Evolutionary conservation across 2,113 vertebrate genomes (phyloP).

Genomic region (Bujurquina vittata): DNA sequence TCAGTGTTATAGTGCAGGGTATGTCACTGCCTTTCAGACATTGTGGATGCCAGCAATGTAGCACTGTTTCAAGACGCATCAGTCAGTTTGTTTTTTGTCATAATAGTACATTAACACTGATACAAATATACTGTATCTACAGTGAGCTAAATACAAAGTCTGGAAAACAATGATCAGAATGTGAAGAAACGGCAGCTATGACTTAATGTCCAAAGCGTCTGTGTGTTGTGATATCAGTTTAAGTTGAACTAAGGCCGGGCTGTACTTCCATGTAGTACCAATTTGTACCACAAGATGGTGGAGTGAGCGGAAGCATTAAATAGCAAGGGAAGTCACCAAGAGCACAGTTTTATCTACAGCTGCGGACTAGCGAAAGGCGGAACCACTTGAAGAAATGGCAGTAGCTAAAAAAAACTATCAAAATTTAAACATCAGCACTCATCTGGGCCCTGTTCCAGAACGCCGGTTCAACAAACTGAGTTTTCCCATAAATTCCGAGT

Average conservation of each 20-base stretch:
- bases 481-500: not conserved
- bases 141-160: not conserved
- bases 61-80: too few species aligned
- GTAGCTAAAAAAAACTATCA: not conserved
- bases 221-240: not conserved
- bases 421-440: not conserved
- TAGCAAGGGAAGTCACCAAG: not conserved
- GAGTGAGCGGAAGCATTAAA: not conserved
- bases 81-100: too few species aligned
- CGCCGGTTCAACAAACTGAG: not conserved
- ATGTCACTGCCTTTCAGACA: not conserved
- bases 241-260: not conserved
- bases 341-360: not conserved
- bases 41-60: not conserved
- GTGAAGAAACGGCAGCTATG: not conserved
- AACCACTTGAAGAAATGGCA: not conserved
- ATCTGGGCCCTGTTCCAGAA: not conserved
- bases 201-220: not conserved
- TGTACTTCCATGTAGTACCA: not conserved
- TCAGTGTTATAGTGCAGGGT: not conserved
- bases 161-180: too few species aligned
- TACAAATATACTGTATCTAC: not conserved
- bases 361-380: not conserved
- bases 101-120: not conserved
- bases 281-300: constrained; percentile 1